These are phyloP conservation scores for Labeo catla DNA, from an alignment of 2,113 vertebrate genomes.

Conservation along the genomic window DNA sequence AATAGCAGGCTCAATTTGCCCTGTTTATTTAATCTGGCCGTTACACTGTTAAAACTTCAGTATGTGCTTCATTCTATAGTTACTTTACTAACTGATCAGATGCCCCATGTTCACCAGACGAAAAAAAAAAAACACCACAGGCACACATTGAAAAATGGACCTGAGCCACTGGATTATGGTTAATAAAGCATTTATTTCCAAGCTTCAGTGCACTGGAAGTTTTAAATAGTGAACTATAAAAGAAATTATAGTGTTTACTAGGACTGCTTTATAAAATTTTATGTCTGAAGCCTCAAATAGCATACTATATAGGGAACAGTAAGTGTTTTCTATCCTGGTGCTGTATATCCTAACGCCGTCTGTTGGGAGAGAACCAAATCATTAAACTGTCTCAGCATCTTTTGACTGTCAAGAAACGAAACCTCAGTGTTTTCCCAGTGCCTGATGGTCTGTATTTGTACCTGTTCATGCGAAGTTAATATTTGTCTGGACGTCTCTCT, in stretches of 20 bases:
- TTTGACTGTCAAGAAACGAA: conserved; percentile 13
- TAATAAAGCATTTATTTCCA: not conserved
- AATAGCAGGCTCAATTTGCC: not conserved
- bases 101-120: not conserved
- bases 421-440: not conserved
- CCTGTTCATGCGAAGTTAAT: conserved; percentile 19
- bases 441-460: conserved; percentile 1
- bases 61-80: too few species aligned
- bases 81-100: not conserved
- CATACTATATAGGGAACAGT: not conserved
- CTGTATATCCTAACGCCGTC: not conserved
- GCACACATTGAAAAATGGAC: not conserved
- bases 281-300: not conserved
- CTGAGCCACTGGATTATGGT: not conserved
- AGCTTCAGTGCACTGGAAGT: not conserved
- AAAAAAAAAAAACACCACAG: not conserved
- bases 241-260: not conserved
- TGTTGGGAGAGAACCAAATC: not conserved
- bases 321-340: not conserved
- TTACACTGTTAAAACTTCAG: too few species aligned
- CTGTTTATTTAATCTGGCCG: not conserved
- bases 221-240: not conserved
- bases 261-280: not conserved
- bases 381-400: not conserved
- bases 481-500: conserved; percentile 30